Base-by-base conservation (phyloP, 2,797 vertebrate genomes). In the Rhodeus uyekii region DNA sequence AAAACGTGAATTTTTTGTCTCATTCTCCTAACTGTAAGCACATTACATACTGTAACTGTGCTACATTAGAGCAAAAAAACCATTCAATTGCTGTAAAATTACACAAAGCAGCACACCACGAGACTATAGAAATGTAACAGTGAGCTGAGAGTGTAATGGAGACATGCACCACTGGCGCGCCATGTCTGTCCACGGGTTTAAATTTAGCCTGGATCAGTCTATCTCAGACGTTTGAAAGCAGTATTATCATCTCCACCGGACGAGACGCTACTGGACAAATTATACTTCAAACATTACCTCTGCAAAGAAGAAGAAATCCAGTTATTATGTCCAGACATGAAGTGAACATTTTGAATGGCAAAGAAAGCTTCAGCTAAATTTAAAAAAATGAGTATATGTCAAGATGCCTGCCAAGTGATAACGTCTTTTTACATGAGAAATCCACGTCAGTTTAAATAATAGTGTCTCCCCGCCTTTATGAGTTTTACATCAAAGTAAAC, bases 121-220 rank as follows among this genome's bases (percentile, higher is more conserved):
- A 69, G 53, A 67, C 29, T 61, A 82, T 69, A 61, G 63, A 68
- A 46, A 76, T 24, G 50, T 76, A 82, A 81, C 90, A 76, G 64
- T 16, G 93, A 91, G 79, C 89, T 88, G 91, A 87, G 50, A 38
- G 74, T 0, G 7, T 86, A 89, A 89, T 89, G 90, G 85, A 92
- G 90, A 86, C 90, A 92, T 84, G 87, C 86, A 71, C 88, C 81
- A 81, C 91, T 92, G 92, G 92, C 90, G 87, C 88, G 89, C 91
- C 92, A 85, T 2, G 91, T 94, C 93, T 94, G 90, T 95, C 93
- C 89, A 82, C 92, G 90, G 90, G 90, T 93, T 94, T 94, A 94
- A 94, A 94, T 93, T 94, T 93, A 94, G 92, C 87, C 84, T 22
- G 86, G 84, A 90, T 92, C 90, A 90, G 89, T 89, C 83, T 12